These are phyloP conservation scores for Caenorhabditis macrosperma DNA, from an alignment of 2,888 invertebrate genomes.

Conservation along the genomic window DNA sequence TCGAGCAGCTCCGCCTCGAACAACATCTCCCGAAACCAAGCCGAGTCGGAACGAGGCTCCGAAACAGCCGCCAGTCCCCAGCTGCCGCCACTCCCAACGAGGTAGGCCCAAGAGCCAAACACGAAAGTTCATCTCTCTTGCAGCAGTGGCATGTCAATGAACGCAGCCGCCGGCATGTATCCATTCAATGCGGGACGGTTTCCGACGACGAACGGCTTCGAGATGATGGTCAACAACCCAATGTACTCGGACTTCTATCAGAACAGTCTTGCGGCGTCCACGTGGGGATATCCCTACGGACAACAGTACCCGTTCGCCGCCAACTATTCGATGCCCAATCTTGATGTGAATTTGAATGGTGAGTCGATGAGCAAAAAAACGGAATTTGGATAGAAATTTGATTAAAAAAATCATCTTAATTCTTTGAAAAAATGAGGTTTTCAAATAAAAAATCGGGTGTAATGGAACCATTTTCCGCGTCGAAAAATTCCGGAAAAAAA, in stretches of 20 bases:
- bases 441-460: too few species aligned
- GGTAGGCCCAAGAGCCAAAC: slow-evolving; percentile 2
- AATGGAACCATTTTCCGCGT: too few species aligned
- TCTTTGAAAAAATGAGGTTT: too few species aligned
- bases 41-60: slow-evolving; percentile 48
- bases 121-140: background rate
- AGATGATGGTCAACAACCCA: slow-evolving; percentile 64
- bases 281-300: slow-evolving; percentile 43
- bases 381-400: background rate
- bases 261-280: slow-evolving; percentile 29
- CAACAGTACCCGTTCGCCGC: slow-evolving; percentile 56
- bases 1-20: slow-evolving; percentile 33
- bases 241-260: slow-evolving; percentile 61
- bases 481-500: too few species aligned
- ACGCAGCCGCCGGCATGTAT: slow-evolving; percentile 40
- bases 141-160: slow-evolving; percentile 47
- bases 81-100: slow-evolving; percentile 40
- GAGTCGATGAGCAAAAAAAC: background rate
- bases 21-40: slow-evolving; percentile 24
- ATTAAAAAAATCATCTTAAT: background rate
- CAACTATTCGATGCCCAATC: slow-evolving; percentile 34
- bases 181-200: slow-evolving; percentile 43
- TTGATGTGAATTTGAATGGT: slow-evolving; percentile 48
- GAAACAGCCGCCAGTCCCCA: slow-evolving; percentile 46
- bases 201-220: slow-evolving; percentile 53